Percentiles rank a stretch among this genome's conserved stretches.
These are phyloP conservation scores for Mesorhabditis spiculigera DNA, from an alignment of 2,888 invertebrate genomes.

Conservation along the genomic window DNA sequence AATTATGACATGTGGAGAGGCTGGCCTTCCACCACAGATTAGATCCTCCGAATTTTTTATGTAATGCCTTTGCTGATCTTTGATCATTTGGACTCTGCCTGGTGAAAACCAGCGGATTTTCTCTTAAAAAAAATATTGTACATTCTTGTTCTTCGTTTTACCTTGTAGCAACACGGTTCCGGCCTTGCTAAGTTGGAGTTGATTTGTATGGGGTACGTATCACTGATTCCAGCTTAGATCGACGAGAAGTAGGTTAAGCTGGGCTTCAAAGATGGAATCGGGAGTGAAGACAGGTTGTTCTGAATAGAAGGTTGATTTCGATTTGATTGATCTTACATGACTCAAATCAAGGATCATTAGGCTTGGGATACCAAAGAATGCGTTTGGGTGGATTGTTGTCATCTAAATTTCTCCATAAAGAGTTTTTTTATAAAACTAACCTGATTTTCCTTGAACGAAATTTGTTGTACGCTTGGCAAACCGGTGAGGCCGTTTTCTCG, in stretches of 20 bases:
- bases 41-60: slow-evolving; percentile 47
- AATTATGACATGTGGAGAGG: slow-evolving; percentile 2
- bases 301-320: slow-evolving; percentile 10
- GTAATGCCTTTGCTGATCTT: slow-evolving; percentile 39
- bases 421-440: slow-evolving; percentile 14
- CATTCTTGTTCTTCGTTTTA: slow-evolving; percentile 14
- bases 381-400: slow-evolving; percentile 48
- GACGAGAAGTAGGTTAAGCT: slow-evolving; percentile 54
- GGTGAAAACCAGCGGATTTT: slow-evolving; percentile 57
- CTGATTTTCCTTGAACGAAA: slow-evolving; percentile 54
- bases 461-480: slow-evolving; percentile 48
- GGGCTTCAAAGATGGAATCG: slow-evolving; percentile 55
- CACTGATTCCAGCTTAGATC: slow-evolving; percentile 54
- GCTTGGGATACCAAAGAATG: slow-evolving; percentile 54
- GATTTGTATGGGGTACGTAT: slow-evolving; percentile 53
- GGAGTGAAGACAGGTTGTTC: slow-evolving; percentile 47
- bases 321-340: neutral
- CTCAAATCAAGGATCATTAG: slow-evolving; percentile 56
- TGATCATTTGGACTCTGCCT: slow-evolving; percentile 35
- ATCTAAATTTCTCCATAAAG: slow-evolving; percentile 39
- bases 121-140: slow-evolving; percentile 28
- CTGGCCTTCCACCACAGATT: slow-evolving; percentile 44
- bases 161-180: slow-evolving; percentile 57
- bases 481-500: slow-evolving; percentile 44
- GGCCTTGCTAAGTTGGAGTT: slow-evolving; percentile 45